Base-by-base conservation (phyloP, 1,140 invertebrate genomes). In the Penaeus chinensis region DNA sequence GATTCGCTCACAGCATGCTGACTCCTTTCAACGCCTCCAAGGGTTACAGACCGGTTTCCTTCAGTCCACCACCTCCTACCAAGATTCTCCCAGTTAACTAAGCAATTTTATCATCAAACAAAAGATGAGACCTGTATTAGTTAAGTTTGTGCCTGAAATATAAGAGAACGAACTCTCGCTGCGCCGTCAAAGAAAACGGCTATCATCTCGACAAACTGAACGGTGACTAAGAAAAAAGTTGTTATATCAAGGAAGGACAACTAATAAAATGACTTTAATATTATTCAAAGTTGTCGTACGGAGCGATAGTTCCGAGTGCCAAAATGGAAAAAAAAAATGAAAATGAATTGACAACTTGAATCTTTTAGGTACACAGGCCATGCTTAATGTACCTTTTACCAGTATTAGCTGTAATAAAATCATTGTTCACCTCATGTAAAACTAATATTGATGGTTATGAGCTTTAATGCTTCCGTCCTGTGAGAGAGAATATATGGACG, bases 1-100 rank as follows among this genome's bases (percentile, higher is more conserved):
- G 87, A 5, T 88, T 88, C 63, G 87, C 87, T 63, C 87, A 88
- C 82, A 88, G 82, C 47, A 88, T 88, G 32, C 62, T 88, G n/a
- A 88, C 87, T 69, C 87, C 87, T 77, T 88, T 80, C 87, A 84
- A 78, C 22, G 71, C 82, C 61, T 65, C 65, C 82, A 88, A 88
- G 61, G 87, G 87, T 37, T 88, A 88, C 62, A 78, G 77, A 47
- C 87, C 87, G 8, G 87, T 88, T 2, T 88, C 87, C 63, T 88
- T 88, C 82, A 84, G 82, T 63, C 87, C 87, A 22, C 82, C 87
- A 19, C 87, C 87, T 19, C 82, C 87, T 32, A 88, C 87, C 1
- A 88, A 88, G 63, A 88, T 88, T 47, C 76, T 88, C 37, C 87
- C 71, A 10, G 87, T 88, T n/a, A 88, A 80, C 77, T 88, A 63